Conservation (phyloP, 2,888 invertebrate genomes). For the Brachyopa scutellaris region DNA sequence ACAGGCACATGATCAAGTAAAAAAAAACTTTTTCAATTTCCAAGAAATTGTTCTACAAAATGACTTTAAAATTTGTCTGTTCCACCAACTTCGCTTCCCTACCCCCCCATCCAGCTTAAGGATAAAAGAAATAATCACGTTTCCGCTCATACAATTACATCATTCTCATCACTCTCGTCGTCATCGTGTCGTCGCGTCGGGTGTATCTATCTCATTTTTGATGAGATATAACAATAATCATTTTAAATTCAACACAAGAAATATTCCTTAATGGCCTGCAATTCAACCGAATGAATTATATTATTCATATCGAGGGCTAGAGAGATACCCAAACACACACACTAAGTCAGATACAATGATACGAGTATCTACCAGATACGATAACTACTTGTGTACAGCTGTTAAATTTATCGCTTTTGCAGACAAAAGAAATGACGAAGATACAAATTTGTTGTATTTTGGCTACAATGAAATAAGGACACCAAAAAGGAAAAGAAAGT, state of each 20-base stretch:
- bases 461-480: conserved; percentile 37
- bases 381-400: conserved; percentile 66
- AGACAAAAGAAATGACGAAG: conserved; percentile 69
- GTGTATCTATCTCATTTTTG: too few relatives aligned
- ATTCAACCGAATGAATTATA: conserved; percentile 51
- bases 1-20: too few relatives aligned
- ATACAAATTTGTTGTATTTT: conserved; percentile 58
- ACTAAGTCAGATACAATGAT: conserved; percentile 40
- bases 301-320: conserved; percentile 40
- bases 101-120: background rate
- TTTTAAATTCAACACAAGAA: conserved; percentile 47
- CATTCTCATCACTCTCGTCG: background rate
- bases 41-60: too few relatives aligned
- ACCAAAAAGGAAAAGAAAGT: background rate
- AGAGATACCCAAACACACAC: conserved; percentile 10
- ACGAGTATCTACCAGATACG: conserved; percentile 53
- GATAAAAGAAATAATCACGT: background rate
- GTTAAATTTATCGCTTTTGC: conserved; percentile 69
- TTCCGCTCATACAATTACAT: background rate
- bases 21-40: too few relatives aligned
- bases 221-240: conserved; percentile 36
- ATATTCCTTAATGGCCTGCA: conserved; percentile 40
- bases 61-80: too few relatives aligned
- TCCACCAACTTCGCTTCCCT: too few relatives aligned
- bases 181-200: too few relatives aligned